Percentiles rank a stretch among this genome's conserved stretches.
These are phyloP conservation scores for Mesorhabditis sp. DNA, from an alignment of 2,888 invertebrate species.

Conservation along the genomic window DNA sequence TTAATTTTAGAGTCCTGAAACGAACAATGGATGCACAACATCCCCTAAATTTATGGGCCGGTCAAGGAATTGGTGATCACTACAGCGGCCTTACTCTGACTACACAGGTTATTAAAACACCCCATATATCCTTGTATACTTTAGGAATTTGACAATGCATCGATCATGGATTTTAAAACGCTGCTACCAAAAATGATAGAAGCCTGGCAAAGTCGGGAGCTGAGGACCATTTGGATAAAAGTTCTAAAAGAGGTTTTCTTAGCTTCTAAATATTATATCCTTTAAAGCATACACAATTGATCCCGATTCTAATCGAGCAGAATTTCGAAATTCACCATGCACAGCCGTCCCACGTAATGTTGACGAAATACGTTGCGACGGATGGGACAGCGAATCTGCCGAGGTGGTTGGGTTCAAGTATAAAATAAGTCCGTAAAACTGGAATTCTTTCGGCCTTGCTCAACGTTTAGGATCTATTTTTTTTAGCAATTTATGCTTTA, in stretches of 20 bases:
- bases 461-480: not conserved
- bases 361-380: not conserved
- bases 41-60: not conserved
- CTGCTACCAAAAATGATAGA: not conserved
- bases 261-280: not conserved
- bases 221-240: conserved; percentile 5
- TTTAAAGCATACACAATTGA: not conserved
- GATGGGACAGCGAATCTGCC: not conserved
- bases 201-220: not conserved
- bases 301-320: not conserved
- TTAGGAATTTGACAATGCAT: not conserved
- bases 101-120: not conserved
- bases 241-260: conserved; percentile 1
- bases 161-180: not conserved
- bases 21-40: not conserved
- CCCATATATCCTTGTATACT: not conserved
- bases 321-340: conserved; percentile 4
- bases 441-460: too few relatives aligned
- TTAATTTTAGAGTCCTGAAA: too few relatives aligned
- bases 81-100: not conserved
- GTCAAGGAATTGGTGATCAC: not conserved
- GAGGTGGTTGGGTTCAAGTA: not conserved
- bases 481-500: not conserved
- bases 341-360: not conserved
- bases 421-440: too few relatives aligned